Evolutionary conservation across 2,113 vertebrate genomes (phyloP).

Genomic region (Sturnira hondurensis): DNA sequence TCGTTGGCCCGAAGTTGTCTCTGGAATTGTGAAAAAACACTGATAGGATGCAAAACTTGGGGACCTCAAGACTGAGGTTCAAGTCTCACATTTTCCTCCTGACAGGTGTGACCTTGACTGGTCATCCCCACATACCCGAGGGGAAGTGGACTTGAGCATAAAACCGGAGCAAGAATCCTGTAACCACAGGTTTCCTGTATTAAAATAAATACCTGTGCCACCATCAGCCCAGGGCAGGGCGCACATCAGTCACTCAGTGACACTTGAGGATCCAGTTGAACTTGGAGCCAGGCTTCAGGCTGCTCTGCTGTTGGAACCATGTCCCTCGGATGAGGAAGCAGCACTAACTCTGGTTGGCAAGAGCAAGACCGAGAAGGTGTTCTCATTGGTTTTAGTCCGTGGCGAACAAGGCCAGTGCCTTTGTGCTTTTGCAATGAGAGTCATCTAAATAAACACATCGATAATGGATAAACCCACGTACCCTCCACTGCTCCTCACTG

Average conservation of each 20-base stretch:
- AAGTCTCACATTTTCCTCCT: background rate
- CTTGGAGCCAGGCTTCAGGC: background rate
- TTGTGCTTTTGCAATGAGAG: background rate
- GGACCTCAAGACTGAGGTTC: background rate
- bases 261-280: background rate
- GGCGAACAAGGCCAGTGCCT: background rate
- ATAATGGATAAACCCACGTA: background rate
- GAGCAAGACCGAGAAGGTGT: accelerated
- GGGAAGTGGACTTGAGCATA: accelerated
- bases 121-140: accelerated
- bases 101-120: accelerated
- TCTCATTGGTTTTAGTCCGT: background rate
- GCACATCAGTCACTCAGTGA: accelerated
- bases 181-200: background rate
- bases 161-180: background rate
- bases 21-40: background rate
- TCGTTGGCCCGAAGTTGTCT: background rate
- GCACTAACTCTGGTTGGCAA: background rate
- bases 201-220: background rate
- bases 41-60: background rate
- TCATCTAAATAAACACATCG: background rate
- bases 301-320: background rate
- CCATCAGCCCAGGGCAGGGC: background rate
- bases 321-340: background rate
- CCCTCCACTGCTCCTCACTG: background rate